phyloP scores from a whole-genome alignment of 2,113 vertebrate genomes.

The Brienomyrus brachyistius region DNA sequence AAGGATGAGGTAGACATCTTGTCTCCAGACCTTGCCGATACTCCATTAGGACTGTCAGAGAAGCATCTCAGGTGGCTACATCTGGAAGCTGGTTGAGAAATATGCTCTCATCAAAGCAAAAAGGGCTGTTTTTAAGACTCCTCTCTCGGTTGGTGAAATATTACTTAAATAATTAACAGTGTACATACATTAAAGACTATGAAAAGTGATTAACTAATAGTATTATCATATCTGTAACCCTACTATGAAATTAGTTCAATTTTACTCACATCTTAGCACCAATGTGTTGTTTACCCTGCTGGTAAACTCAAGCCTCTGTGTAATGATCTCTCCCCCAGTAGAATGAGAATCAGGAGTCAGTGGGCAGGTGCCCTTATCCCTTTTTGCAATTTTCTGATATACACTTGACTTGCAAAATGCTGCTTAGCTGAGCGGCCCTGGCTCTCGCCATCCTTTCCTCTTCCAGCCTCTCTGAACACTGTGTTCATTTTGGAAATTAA shows the following conservation, averaged over 20 bases:
- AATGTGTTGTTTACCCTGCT: background rate
- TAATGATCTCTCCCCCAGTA: background rate
- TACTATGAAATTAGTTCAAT: background rate
- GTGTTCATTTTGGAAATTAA: background rate
- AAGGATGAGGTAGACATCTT: background rate
- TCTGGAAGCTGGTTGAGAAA: background rate
- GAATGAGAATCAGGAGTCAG: background rate
- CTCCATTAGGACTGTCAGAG: background rate
- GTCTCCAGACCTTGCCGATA: background rate
- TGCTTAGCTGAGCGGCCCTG: background rate
- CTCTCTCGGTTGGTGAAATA: background rate
- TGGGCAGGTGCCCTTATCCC: background rate
- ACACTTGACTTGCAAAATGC: background rate
- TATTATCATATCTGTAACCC: background rate
- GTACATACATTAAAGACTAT: background rate
- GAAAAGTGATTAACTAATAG: background rate
- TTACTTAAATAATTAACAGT: background rate
- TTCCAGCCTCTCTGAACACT: background rate
- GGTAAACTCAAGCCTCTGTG: background rate
- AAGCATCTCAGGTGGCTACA: background rate
- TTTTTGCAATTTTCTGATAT: background rate
- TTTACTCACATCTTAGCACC: background rate
- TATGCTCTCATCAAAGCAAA: background rate
- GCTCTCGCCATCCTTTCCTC: no score
- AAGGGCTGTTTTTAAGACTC: background rate